These are phyloP conservation scores for Sinopyrophorus schimmeli DNA, from an alignment of 2,888 invertebrate genomes.

Conservation along the genomic window DNA sequence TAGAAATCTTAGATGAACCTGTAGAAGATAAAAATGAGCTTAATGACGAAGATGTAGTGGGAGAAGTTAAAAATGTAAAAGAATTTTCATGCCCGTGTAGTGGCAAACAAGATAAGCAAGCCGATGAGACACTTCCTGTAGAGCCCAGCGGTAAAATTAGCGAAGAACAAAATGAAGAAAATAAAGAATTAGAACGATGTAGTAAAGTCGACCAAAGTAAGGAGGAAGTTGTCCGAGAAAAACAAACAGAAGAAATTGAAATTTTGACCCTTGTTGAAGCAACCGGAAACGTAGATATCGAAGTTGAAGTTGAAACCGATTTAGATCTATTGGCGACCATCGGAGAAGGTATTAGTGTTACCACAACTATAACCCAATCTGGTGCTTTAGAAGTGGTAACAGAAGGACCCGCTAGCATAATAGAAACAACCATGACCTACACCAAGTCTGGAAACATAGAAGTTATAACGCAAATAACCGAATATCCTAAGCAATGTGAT, in stretches of 20 bases:
- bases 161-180: too few relatives aligned
- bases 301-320: conserved; percentile 40
- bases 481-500: conserved; percentile 11
- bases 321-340: conserved; percentile 8
- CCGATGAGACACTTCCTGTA: too few relatives aligned
- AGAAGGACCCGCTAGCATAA: conserved; percentile 50
- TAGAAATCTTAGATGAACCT: background rate
- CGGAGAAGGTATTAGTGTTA: conserved; percentile 43
- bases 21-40: too few relatives aligned
- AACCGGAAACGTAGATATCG: conserved; percentile 38
- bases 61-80: too few relatives aligned
- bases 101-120: too few relatives aligned
- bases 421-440: conserved; percentile 50
- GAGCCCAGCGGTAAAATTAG: too few relatives aligned
- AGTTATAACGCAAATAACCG: conserved; percentile 45
- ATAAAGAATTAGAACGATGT: too few relatives aligned
- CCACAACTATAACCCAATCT: conserved; percentile 48
- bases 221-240: too few relatives aligned
- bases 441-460: conserved; percentile 50
- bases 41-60: too few relatives aligned
- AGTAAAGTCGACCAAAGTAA: too few relatives aligned
- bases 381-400: conserved; percentile 51
- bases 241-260: conserved; percentile 9
- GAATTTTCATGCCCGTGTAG: too few relatives aligned
- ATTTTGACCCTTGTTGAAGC: conserved; percentile 31